phyloP scores from a whole-genome alignment of 1,140 invertebrate genomes.

The Elysia chlorotica region DNA sequence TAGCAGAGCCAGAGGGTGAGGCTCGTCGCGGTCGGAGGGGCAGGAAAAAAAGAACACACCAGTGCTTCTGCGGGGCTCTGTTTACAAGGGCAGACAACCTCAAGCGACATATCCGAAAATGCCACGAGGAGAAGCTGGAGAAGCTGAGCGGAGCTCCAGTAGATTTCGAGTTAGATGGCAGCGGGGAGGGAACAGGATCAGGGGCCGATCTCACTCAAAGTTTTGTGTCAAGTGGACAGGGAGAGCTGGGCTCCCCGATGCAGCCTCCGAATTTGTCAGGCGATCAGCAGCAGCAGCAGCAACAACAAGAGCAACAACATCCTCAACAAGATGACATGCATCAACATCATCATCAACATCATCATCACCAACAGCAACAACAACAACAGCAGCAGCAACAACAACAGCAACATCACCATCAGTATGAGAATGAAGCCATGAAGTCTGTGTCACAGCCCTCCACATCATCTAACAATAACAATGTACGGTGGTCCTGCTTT shows the following conservation, averaged over 20 bases:
- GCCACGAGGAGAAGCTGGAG: conserved; percentile 22
- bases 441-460: neutral
- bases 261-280: too few species aligned
- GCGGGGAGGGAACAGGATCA: neutral
- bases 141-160: conserved; percentile 1
- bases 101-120: conserved; percentile 18
- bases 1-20: neutral
- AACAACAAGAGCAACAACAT: neutral
- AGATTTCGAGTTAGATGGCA: conserved; percentile 6
- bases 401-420: conserved; percentile 1
- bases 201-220: neutral
- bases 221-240: neutral
- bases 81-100: conserved; percentile 24
- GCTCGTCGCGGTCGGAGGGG: neutral
- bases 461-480: neutral
- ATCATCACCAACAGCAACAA: neutral
- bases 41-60: conserved; percentile 2
- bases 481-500: conserved; percentile 14
- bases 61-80: conserved; percentile 21
- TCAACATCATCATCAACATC: neutral
- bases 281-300: neutral
- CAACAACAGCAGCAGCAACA: neutral
- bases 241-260: neutral
- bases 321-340: neutral
- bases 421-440: neutral